Percentiles rank a stretch among this genome's conserved stretches.
Evolutionary conservation across 2,113 vertebrate genomes (phyloP).

Genomic region (Sclerurus mexicanus): DNA sequence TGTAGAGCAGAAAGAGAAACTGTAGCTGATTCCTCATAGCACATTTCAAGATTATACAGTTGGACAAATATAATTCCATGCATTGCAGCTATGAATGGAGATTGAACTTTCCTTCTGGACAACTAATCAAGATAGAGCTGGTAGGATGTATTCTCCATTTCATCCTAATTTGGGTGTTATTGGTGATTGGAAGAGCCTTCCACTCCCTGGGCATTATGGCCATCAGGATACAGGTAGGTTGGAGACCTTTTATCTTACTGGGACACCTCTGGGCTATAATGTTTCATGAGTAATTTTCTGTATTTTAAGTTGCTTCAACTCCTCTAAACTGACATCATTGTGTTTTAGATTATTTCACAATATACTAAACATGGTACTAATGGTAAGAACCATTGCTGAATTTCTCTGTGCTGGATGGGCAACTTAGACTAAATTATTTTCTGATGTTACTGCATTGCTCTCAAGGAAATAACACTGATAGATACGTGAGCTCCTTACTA

Average conservation of each 20-base stretch:
- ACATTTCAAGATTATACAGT: not conserved
- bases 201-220: not conserved
- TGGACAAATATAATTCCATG: not conserved
- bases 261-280: not conserved
- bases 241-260: not conserved
- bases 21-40: not conserved
- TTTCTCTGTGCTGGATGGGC: not conserved
- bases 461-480: not conserved
- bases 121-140: not conserved
- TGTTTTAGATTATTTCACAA: not conserved
- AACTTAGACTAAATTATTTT: not conserved
- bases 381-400: not conserved
- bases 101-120: not conserved
- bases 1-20: not conserved
- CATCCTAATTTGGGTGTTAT: not conserved
- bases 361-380: not conserved
- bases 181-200: not conserved
- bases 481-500: not conserved
- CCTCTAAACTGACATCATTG: not conserved
- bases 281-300: not conserved
- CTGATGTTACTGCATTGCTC: not conserved
- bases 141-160: not conserved
- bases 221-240: not conserved
- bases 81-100: not conserved
- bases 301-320: not conserved